phyloP scores from a whole-genome alignment of 2,797 vertebrate genomes.

The Spondyliosoma cantharus region DNA sequence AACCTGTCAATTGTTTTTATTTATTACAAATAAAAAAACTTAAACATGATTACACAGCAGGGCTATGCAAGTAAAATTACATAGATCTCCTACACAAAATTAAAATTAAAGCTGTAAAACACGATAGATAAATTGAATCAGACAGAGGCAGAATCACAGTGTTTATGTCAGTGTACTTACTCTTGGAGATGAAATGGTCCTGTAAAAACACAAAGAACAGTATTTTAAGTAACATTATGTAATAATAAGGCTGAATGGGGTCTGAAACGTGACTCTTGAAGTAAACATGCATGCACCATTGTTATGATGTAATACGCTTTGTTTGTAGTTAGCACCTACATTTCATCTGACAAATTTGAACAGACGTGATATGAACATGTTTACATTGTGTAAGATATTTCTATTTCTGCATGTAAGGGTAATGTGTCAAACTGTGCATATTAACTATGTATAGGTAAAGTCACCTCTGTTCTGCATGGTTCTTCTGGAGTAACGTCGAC shows the following conservation, averaged over 20 bases:
- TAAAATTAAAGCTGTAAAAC: not conserved
- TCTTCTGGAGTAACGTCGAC: constrained; percentile 95
- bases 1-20: not conserved
- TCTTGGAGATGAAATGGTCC: constrained; percentile 75
- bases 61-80: not conserved
- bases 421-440: not conserved
- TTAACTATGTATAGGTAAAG: too few relatives aligned
- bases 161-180: constrained; percentile 76
- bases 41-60: not conserved
- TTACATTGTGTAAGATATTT: not conserved
- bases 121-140: constrained; percentile 1
- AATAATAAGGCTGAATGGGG: too few relatives aligned
- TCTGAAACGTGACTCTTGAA: too few relatives aligned
- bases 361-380: not conserved
- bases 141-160: not conserved
- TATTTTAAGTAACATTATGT: too few relatives aligned
- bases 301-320: too few relatives aligned
- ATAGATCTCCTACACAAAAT: not conserved
- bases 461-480: constrained; percentile 92
- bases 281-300: too few relatives aligned
- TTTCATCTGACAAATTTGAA: too few relatives aligned
- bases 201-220: constrained; percentile 69
- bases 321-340: too few relatives aligned
- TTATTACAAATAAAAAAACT: not conserved
- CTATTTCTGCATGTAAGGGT: not conserved